These are phyloP conservation scores for Blennius ocellaris DNA, from an alignment of 2,113 vertebrate genomes.

Conservation along the genomic window DNA sequence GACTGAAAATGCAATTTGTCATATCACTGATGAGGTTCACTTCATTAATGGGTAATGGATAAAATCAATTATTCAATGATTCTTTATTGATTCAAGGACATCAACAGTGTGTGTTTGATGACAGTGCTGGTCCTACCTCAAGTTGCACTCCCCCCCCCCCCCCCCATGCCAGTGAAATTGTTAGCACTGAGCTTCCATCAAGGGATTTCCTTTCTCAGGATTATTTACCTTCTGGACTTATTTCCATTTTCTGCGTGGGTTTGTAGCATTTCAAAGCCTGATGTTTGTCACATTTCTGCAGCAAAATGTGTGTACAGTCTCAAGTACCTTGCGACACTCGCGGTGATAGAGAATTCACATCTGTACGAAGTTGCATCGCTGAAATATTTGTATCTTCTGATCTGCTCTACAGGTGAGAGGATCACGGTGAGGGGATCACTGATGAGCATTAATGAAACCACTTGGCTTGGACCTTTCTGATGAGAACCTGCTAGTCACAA, in stretches of 20 bases:
- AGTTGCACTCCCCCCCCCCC: too few relatives aligned
- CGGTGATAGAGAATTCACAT: conserved; percentile 42
- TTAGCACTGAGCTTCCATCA: conserved; percentile 70
- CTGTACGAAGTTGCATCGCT: conserved; percentile 40
- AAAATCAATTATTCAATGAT: too few relatives aligned
- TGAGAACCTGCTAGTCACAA: conserved; percentile 83
- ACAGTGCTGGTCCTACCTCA: conserved; percentile 5
- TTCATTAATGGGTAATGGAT: conserved; percentile 47
- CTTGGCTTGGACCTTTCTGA: conserved; percentile 91
- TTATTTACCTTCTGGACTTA: conserved; percentile 71
- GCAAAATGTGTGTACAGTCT: conserved; percentile 47
- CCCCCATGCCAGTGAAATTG: conserved; percentile 44
- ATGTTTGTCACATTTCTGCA: conserved; percentile 53
- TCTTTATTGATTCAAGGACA: conserved; percentile 25
- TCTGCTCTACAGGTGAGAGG: conserved; percentile 87
- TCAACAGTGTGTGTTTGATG: conserved; percentile 63
- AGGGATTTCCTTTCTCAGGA: conserved; percentile 69
- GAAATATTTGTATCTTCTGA: conserved; percentile 70
- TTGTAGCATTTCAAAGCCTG: conserved; percentile 63
- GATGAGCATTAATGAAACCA: conserved; percentile 89
- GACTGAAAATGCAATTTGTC: conserved; percentile 17
- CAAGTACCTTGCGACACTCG: conserved; percentile 28
- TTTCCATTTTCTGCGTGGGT: conserved; percentile 54
- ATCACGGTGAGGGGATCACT: conserved; percentile 88
- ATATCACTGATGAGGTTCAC: conserved; percentile 51